phyloP scores from a whole-genome alignment of 1,140 invertebrate species.

The Cydia pomonella region DNA sequence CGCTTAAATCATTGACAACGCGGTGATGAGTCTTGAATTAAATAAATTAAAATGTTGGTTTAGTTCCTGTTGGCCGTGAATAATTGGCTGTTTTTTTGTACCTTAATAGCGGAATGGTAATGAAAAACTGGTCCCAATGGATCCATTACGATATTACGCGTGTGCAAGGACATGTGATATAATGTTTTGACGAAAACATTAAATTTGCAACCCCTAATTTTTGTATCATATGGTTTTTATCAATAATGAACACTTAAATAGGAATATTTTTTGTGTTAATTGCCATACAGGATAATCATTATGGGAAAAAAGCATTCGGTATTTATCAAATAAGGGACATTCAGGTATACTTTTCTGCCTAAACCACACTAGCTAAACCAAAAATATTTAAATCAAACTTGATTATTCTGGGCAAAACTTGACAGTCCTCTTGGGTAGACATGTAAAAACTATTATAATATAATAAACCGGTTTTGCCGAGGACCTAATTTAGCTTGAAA shows the following conservation, averaged over 20 bases:
- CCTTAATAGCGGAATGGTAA: slow-evolving; percentile 9
- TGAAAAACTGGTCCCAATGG: slow-evolving; percentile 3
- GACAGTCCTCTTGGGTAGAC: not conserved
- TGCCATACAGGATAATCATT: too few relatives aligned
- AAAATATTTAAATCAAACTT: not conserved
- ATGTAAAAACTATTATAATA: not conserved
- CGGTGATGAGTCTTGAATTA: not conserved
- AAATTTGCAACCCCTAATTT: not conserved
- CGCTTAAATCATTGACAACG: not conserved
- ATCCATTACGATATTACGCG: slow-evolving; percentile 8
- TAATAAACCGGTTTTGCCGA: not conserved
- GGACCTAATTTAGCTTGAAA: not conserved
- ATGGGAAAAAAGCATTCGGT: too few relatives aligned
- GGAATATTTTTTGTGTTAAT: too few relatives aligned
- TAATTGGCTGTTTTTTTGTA: not conserved
- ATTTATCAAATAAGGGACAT: not conserved
- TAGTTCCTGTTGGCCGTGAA: not conserved
- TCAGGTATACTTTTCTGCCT: not conserved
- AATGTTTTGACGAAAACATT: not conserved
- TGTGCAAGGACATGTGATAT: not conserved
- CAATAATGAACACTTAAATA: too few relatives aligned
- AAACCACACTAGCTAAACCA: not conserved
- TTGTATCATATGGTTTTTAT: not conserved
- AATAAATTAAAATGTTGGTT: slow-evolving; percentile 5
- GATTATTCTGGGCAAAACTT: too few relatives aligned